Base-by-base conservation (phyloP, 2,888 invertebrate species). In the Anagyrus pseudococci region DNA sequence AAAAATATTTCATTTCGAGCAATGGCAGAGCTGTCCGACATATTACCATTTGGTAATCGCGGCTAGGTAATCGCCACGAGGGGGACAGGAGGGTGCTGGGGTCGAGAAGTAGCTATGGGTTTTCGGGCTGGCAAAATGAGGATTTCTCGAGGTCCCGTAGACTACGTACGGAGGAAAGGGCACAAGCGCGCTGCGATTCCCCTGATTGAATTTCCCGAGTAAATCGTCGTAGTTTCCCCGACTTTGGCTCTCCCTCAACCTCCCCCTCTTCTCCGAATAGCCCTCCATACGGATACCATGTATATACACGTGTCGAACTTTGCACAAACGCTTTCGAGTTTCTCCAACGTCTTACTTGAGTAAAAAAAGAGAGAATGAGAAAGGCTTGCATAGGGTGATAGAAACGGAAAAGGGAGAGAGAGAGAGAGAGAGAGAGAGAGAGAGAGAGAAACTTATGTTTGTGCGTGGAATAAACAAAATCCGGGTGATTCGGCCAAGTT, bases 171-270 rank as follows among this genome's bases (percentile, higher is more conserved):
- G 8, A 22, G 4, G 52, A 4, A n/a, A 2, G 54, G 20, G 44
- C 15, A 33, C 19, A 20, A 13, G 33, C n/a, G 49, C 0, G 49
- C 15, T 22, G 37, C 22, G 49, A 17, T 13, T 19, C 25, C 47
- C 29, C 50, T 48, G 64, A 60, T 64, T 64, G 60, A 57, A 64
- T 64, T 64, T 54, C 49, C 50, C 29, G 37, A 53, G 57, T 43
- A 59, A 64, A 64, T 59, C 59, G 56, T 43, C 55, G 1, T 46
- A 58, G 55, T 64, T 58, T 49, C 44, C 56, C 19, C 37, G 40
- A 49, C 49, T 41, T 44, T 4, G 33, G 33, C 33, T 8, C n/a
- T n/a, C n/a, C n/a, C n/a, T n/a, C n/a, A n/a, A n/a, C n/a, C n/a
- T n/a, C n/a, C n/a, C n/a, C n/a, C n/a, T n/a, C n/a, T n/a, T n/a